phyloP scores from a whole-genome alignment of 2,113 vertebrate genomes.

The Monopterus albus region DNA sequence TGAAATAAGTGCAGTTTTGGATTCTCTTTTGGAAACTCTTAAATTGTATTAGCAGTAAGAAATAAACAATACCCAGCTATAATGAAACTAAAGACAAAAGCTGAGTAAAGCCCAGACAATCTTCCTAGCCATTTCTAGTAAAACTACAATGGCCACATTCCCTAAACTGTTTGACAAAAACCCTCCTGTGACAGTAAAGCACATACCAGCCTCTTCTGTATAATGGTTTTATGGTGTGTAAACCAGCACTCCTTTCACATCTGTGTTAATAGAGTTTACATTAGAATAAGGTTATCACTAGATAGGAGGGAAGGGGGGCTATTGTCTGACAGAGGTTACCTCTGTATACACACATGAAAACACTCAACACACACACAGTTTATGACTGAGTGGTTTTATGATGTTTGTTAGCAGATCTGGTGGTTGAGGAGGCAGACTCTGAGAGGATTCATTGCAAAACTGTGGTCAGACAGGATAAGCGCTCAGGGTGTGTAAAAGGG shows the following conservation, averaged over 20 bases:
- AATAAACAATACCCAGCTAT: neutral
- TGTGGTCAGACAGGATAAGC: constrained; percentile 59
- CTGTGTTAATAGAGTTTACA: constrained; percentile 70
- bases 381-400: constrained; percentile 68
- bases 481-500: constrained; percentile 16
- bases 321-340: constrained; percentile 51
- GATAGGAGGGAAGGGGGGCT: neutral
- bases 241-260: constrained; percentile 66
- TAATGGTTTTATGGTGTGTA: constrained; percentile 60
- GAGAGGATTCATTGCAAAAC: constrained; percentile 66
- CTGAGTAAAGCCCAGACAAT: constrained; percentile 38
- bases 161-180: neutral
- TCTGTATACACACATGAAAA: constrained; percentile 34
- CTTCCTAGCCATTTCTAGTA: constrained; percentile 5
- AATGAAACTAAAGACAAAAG: constrained; percentile 14
- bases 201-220: constrained; percentile 36
- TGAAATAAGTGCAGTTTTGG: neutral
- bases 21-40: neutral
- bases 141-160: constrained; percentile 49
- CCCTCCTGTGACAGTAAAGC: constrained; percentile 39
- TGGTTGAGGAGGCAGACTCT: constrained; percentile 52
- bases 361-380: constrained; percentile 32
- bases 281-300: constrained; percentile 68
- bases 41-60: neutral
- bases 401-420: constrained; percentile 68